A percentile compares a stretch with the other conserved stretches of the same genome.
These are phyloP conservation scores for Columba janthina DNA, from an alignment of 2,113 vertebrate species.

Conservation along the genomic window DNA sequence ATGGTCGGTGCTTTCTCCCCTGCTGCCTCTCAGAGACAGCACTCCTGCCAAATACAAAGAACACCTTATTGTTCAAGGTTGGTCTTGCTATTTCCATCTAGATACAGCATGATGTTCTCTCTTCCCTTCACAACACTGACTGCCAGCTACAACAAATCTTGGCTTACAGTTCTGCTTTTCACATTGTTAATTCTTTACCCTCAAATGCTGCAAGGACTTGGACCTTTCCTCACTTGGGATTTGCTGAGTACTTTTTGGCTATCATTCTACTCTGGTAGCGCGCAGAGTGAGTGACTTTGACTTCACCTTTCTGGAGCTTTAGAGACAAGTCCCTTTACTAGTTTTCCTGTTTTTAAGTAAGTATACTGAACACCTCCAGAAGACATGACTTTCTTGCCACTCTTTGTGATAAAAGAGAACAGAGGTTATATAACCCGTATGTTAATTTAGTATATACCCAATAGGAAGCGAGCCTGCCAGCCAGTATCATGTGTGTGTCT, in stretches of 20 bases:
- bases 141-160: neutral
- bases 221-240: neutral
- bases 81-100: neutral
- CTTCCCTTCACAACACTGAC: neutral
- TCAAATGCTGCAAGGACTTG: neutral
- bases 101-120: neutral
- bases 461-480: neutral
- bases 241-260: neutral
- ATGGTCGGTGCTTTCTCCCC: neutral
- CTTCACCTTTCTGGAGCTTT: neutral
- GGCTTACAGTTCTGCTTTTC: neutral
- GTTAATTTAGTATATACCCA: neutral
- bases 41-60: neutral
- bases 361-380: neutral
- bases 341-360: neutral
- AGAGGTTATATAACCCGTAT: neutral
- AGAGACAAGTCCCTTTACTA: neutral
- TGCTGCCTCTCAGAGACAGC: neutral
- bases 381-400: neutral
- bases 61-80: neutral
- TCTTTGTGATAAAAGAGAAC: neutral
- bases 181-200: neutral
- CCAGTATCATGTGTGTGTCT: neutral
- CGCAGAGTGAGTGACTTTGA: neutral
- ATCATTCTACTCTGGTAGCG: neutral